A percentile compares a stretch with the other conserved stretches of the same genome.
phyloP scores from a whole-genome alignment of 2,113 vertebrate species.

The Mobula hypostoma region DNA sequence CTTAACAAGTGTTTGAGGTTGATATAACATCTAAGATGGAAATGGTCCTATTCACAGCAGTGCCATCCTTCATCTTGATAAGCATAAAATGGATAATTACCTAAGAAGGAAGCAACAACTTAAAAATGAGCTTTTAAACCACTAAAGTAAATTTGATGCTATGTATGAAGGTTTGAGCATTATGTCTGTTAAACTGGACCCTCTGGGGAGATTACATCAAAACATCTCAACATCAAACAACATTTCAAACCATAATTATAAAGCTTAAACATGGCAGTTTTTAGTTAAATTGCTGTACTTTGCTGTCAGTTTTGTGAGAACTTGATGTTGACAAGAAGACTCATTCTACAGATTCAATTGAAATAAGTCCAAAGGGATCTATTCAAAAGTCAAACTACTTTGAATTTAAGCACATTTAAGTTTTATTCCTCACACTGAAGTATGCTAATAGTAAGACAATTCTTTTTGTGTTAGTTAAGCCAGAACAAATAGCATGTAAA shows the following conservation, averaged over 20 bases:
- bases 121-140: not conserved
- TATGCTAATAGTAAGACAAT: not conserved
- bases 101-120: not conserved
- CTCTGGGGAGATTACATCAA: conserved; percentile 25
- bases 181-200: conserved; percentile 4
- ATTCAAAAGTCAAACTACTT: not conserved
- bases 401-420: not conserved
- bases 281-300: conserved; percentile 20
- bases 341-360: conserved; percentile 15
- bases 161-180: not conserved
- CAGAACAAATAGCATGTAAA: not conserved
- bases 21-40: not conserved
- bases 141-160: not conserved
- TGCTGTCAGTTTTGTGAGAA: conserved; percentile 8
- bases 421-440: not conserved
- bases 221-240: conserved; percentile 30
- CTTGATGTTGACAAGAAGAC: not conserved
- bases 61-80: conserved; percentile 2
- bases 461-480: not conserved
- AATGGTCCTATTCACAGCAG: not conserved
- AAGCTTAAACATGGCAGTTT: conserved; percentile 25
- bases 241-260: conserved; percentile 22
- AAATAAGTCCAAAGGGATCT: not conserved
- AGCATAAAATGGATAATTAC: not conserved
- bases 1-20: not conserved